A percentile compares a stretch with the other conserved stretches of the same genome.
phyloP scores from a whole-genome alignment of 2,797 vertebrate genomes.

The Diglossa cyanea region DNA sequence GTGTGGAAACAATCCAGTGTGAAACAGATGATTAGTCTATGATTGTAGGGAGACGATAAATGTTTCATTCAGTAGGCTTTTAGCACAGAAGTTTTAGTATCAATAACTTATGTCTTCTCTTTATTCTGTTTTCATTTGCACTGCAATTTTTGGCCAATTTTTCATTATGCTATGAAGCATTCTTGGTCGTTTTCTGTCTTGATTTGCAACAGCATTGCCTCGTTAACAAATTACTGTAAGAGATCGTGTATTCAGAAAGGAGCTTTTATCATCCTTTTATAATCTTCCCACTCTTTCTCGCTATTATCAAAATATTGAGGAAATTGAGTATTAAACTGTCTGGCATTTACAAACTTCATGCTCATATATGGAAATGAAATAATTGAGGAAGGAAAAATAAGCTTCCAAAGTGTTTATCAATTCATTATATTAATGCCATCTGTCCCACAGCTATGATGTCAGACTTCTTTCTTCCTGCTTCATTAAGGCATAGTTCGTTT shows the following conservation, averaged over 20 bases:
- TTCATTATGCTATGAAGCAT: constrained; percentile 16
- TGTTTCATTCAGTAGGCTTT: constrained; percentile 46
- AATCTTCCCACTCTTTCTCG: constrained; percentile 14
- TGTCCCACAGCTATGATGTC: constrained; percentile 39
- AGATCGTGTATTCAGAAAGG: background rate
- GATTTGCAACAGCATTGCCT: constrained; percentile 47
- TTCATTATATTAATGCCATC: constrained; percentile 64
- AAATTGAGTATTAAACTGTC: background rate
- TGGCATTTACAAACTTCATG: background rate
- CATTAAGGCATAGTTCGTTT: constrained; percentile 64
- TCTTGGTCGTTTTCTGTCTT: constrained; percentile 24
- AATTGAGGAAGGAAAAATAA: constrained; percentile 54
- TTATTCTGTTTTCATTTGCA: constrained; percentile 44
- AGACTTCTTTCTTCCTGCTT: constrained; percentile 42
- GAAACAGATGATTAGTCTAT: constrained; percentile 45
- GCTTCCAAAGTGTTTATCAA: constrained; percentile 61
- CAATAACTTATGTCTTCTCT: constrained; percentile 58
- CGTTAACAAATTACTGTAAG: constrained; percentile 47
- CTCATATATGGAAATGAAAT: constrained; percentile 12
- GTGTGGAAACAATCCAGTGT: constrained; percentile 41
- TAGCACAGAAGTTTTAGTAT: constrained; percentile 54
- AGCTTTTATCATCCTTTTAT: constrained; percentile 16
- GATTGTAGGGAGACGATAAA: constrained; percentile 1
- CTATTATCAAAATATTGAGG: constrained; percentile 44
- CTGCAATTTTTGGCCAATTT: constrained; percentile 38